phyloP scores from a whole-genome alignment of 2,797 vertebrate genomes.

The Sarcophilus harrisii region DNA sequence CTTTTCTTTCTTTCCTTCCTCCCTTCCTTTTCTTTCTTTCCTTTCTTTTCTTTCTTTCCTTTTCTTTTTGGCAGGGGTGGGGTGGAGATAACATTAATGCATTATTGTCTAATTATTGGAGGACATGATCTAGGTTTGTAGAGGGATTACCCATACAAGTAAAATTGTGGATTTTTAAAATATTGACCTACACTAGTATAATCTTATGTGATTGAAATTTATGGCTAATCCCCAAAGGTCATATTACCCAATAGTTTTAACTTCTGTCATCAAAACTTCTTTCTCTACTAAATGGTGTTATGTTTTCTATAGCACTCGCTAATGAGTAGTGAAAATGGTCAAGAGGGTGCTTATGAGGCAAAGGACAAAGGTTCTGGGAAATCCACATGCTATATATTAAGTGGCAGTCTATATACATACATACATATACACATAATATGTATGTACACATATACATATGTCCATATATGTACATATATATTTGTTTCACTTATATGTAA shows the following conservation, averaged over 20 bases:
- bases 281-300: background rate
- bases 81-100: background rate
- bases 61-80: too few relatives aligned
- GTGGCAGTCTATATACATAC: background rate
- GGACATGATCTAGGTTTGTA: background rate
- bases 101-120: background rate
- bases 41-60: background rate
- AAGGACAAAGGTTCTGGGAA: background rate
- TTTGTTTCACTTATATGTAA: background rate
- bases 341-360: background rate
- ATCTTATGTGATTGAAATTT: background rate
- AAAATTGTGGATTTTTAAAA: background rate
- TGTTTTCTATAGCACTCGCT: background rate
- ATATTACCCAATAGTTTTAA: background rate
- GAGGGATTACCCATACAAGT: background rate
- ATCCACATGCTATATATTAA: background rate
- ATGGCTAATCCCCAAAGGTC: background rate
- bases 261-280: background rate
- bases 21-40: too few relatives aligned
- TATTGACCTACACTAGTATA: background rate
- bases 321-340: background rate
- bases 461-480: background rate
- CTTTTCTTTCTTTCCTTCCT: too few relatives aligned
- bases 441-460: too few relatives aligned
- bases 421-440: too few relatives aligned